These are phyloP conservation scores for Hypotaenidia philippensis DNA, from an alignment of 2,797 vertebrate species.

Conservation along the genomic window DNA sequence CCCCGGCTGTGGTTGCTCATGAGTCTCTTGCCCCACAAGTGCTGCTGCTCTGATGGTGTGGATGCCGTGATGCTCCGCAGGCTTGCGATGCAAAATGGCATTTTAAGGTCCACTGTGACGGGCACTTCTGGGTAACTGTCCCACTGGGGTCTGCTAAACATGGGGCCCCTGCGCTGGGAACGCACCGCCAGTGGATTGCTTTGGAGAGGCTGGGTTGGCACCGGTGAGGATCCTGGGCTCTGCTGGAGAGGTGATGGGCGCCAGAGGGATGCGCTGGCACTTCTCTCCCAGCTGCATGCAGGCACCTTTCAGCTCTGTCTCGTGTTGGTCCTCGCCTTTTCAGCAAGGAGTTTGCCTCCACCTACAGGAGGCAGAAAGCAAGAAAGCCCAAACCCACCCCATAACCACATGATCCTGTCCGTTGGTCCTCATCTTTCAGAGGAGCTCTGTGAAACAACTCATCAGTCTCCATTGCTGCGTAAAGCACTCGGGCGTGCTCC, in stretches of 20 bases:
- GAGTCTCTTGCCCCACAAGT: too few species aligned
- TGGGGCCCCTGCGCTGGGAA: not conserved
- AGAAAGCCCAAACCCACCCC: not conserved
- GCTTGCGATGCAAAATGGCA: not conserved
- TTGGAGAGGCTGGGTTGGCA: not conserved
- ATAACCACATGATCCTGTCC: rapidly evolving
- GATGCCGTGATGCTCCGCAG: not conserved
- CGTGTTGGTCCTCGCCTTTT: not conserved
- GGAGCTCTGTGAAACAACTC: not conserved
- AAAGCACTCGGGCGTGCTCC: rapidly evolving
- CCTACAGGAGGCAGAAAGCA: constrained; percentile 79
- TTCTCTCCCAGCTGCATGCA: not conserved
- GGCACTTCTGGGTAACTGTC: not conserved
- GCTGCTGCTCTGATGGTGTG: rapidly evolving
- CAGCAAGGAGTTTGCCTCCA: constrained; percentile 82
- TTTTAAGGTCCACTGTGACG: not conserved
- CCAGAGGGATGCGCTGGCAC: not conserved
- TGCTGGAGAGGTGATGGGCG: not conserved
- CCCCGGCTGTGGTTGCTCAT: not conserved
- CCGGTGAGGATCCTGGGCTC: not conserved
- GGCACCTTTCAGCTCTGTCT: not conserved
- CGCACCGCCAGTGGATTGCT: not conserved
- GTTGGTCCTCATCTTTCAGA: not conserved
- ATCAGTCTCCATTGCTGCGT: rapidly evolving
- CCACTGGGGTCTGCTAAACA: rapidly evolving